Evolutionary conservation across 2,888 invertebrate species (phyloP).

Genomic region (Euplagia quadripunctaria): DNA sequence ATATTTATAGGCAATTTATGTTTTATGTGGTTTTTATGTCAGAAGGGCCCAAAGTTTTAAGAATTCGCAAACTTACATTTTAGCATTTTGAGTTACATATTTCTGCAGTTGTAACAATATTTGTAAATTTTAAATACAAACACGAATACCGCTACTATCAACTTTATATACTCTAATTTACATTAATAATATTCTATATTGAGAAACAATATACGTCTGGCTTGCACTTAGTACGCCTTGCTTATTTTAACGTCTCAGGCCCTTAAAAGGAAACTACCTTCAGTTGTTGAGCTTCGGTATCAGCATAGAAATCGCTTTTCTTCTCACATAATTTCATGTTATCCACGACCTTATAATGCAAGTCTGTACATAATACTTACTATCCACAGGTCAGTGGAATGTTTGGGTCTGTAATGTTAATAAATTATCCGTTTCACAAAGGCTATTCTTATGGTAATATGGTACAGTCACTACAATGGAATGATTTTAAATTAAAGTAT

Average conservation of each 20-base stretch:
- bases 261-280: not conserved
- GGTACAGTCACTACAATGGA: slow-evolving; percentile 51
- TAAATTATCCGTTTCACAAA: slow-evolving; percentile 52
- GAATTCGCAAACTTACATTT: too few relatives aligned
- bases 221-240: not conserved
- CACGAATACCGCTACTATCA: not conserved
- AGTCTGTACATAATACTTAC: slow-evolving; percentile 35
- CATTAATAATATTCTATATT: not conserved
- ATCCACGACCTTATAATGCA: slow-evolving; percentile 33
- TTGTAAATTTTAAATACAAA: not conserved
- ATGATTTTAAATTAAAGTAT: slow-evolving; percentile 53
- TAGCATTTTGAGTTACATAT: too few relatives aligned
- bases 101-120: too few relatives aligned
- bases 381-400: slow-evolving; percentile 44
- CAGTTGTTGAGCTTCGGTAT: slow-evolving; percentile 17
- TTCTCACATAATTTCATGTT: slow-evolving; percentile 46
- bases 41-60: too few relatives aligned
- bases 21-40: too few relatives aligned
- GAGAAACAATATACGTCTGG: not conserved
- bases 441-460: slow-evolving; percentile 52
- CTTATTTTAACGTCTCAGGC: not conserved
- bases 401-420: slow-evolving; percentile 52
- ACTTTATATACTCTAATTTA: not conserved
- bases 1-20: too few relatives aligned
- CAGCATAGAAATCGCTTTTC: slow-evolving; percentile 46